Evolutionary conservation across 1,140 invertebrate genomes (phyloP).

Genomic region (Drosophila melanica): DNA sequence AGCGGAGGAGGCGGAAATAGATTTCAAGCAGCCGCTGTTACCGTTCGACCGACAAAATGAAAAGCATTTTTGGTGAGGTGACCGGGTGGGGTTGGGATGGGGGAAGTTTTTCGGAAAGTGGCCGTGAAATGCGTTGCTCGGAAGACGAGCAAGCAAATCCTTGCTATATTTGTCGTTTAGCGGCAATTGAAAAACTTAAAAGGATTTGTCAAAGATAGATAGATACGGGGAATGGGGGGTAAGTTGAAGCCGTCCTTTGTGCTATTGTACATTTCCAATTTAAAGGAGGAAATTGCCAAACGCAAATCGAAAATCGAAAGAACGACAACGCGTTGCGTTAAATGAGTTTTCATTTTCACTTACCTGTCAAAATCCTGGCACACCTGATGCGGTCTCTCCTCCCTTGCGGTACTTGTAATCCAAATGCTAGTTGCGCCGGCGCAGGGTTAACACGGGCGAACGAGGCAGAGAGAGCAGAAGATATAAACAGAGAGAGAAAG

Average conservation of each 20-base stretch:
- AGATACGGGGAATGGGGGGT: neutral
- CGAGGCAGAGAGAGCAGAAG: neutral
- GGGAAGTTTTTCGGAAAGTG: constrained; percentile 29
- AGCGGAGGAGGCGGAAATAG: neutral
- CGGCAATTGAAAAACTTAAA: constrained; percentile 48
- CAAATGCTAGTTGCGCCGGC: constrained; percentile 4
- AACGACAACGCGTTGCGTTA: neutral
- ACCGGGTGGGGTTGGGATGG: neutral
- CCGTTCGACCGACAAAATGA: constrained; percentile 24
- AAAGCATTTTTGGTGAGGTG: neutral
- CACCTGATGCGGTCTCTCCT: neutral
- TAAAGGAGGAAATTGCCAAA: constrained; percentile 37
- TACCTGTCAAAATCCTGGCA: constrained; percentile 32
- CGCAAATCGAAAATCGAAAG: constrained; percentile 10
- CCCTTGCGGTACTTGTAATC: constrained; percentile 11
- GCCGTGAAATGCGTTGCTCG: constrained; percentile 1
- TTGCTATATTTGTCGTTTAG: constrained; percentile 42
- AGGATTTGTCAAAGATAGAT: constrained; percentile 11
- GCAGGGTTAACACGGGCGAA: neutral
- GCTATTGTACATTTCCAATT: constrained; percentile 29
- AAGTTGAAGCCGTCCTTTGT: constrained; percentile 12
- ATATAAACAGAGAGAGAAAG: neutral
- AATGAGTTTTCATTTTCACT: constrained; percentile 30
- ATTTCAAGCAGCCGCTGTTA: neutral
- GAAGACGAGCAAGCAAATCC: constrained; percentile 16